Percentiles rank a stretch among this genome's conserved stretches.
These are phyloP conservation scores for Zaprionus davidi DNA, from an alignment of 1,140 invertebrate genomes.

Conservation along the genomic window DNA sequence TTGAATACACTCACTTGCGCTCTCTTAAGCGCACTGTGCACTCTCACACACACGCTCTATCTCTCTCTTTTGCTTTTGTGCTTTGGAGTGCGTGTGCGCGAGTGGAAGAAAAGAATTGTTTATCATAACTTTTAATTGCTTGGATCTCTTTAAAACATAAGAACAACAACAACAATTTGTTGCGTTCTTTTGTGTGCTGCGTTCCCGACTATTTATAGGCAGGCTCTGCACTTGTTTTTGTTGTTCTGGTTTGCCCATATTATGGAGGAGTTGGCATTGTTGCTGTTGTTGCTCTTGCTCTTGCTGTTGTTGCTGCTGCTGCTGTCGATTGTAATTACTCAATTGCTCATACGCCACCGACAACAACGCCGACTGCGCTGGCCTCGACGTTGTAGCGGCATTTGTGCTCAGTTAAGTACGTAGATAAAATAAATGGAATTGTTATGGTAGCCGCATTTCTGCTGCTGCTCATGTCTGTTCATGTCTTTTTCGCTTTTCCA, in stretches of 20 bases:
- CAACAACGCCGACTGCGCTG: background rate
- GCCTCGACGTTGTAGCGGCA: conserved; percentile 28
- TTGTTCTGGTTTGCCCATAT: conserved; percentile 45
- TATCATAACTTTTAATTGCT: conserved; percentile 80
- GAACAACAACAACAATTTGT: conserved; percentile 22
- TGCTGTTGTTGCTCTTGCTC: background rate
- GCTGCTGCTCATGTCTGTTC: conserved; percentile 30
- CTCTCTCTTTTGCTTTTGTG: conserved; percentile 37
- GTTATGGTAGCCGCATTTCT: conserved; percentile 61
- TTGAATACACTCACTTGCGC: conserved; percentile 7
- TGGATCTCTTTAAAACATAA: conserved; percentile 61
- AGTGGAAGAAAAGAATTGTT: conserved; percentile 53
- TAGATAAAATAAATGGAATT: conserved; percentile 79
- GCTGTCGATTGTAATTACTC: conserved; percentile 74
- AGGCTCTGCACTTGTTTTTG: conserved; percentile 34
- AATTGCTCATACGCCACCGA: conserved; percentile 76
- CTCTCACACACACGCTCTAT: conserved; percentile 1
- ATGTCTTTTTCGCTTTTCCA: conserved; percentile 34
- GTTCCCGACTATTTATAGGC: conserved; percentile 46
- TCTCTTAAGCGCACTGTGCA: conserved; percentile 9
- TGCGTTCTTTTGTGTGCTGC: conserved; percentile 43
- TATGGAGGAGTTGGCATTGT: conserved; percentile 39
- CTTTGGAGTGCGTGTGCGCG: conserved; percentile 31
- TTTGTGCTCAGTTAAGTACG: conserved; percentile 59
- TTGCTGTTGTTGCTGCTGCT: conserved; percentile 16